Percentiles rank a stretch among this genome's conserved stretches.
Conservation (phyloP, 2,888 invertebrate species). For the Ochlodes sylvanus region DNA sequence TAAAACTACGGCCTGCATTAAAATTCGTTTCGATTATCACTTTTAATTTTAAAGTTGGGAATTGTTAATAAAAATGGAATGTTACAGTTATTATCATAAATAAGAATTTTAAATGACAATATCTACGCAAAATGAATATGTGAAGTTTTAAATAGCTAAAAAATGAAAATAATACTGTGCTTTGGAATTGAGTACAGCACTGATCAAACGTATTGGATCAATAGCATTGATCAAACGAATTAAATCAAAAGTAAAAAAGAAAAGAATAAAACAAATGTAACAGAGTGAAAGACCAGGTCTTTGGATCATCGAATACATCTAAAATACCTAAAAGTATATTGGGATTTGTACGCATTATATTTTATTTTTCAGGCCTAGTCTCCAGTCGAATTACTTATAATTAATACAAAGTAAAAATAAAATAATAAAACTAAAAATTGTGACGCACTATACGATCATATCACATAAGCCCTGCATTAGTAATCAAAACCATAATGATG, state of each 20-base stretch:
- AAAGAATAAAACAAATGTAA: conserved; percentile 40
- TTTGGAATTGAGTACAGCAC: neutral
- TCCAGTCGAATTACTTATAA: conserved; percentile 23
- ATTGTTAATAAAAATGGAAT: neutral
- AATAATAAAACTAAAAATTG: conserved; percentile 51
- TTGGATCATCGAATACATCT: conserved; percentile 47
- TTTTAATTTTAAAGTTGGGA: too few relatives aligned
- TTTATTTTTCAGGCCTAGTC: conserved; percentile 14
- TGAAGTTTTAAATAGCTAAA: neutral
- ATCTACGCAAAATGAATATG: neutral
- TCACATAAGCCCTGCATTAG: conserved; percentile 67
- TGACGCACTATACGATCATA: conserved; percentile 60
- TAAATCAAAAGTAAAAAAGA: conserved; percentile 15
- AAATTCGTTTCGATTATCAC: neutral
- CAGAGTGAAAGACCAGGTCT: conserved; percentile 46
- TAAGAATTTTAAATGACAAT: neutral
- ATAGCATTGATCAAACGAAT: conserved; percentile 29
- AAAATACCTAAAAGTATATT: conserved; percentile 12
- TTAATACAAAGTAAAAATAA: neutral
- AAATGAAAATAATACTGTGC: conserved; percentile 4
- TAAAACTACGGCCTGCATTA: neutral
- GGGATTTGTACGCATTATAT: conserved; percentile 19
- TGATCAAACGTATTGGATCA: conserved; percentile 21
- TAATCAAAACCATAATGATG: conserved; percentile 45
- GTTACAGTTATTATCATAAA: neutral